Percentiles rank a stretch among this genome's conserved stretches.
phyloP scores from a whole-genome alignment of 2,888 invertebrate species.

The Elmis aenea region DNA sequence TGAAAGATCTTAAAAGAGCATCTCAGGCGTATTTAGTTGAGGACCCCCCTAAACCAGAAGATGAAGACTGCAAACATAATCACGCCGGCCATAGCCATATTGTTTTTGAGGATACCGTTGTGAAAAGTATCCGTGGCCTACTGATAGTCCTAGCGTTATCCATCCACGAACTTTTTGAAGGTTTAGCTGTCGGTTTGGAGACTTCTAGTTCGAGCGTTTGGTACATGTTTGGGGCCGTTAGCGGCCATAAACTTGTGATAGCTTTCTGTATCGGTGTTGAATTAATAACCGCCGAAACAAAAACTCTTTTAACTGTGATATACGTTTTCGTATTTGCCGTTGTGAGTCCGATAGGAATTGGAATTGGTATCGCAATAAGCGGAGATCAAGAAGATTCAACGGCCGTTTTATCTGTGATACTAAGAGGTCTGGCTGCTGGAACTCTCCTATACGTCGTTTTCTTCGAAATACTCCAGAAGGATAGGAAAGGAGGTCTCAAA shows the following conservation, averaged over 20 bases:
- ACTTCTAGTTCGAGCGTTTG: constrained; percentile 57
- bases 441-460: constrained; percentile 95
- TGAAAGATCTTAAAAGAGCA: constrained; percentile 11
- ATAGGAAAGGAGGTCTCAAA: constrained; percentile 54
- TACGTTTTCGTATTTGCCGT: constrained; percentile 73
- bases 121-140: constrained; percentile 58
- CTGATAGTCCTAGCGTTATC: constrained; percentile 79
- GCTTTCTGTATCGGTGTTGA: constrained; percentile 87
- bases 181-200: constrained; percentile 76
- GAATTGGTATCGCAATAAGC: constrained; percentile 64
- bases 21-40: constrained; percentile 26
- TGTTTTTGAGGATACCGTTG: constrained; percentile 33
- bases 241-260: constrained; percentile 80
- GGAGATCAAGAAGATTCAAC: constrained; percentile 55
- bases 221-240: constrained; percentile 80
- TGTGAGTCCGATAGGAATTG: constrained; percentile 77
- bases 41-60: constrained; percentile 15
- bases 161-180: constrained; percentile 83
- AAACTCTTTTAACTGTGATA: constrained; percentile 55
- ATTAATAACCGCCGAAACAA: constrained; percentile 66
- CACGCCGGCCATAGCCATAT: constrained; percentile 36
- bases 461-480: constrained; percentile 79
- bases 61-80: constrained; percentile 4
- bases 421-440: constrained; percentile 85
- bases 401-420: constrained; percentile 59